Percentiles rank a stretch among this genome's conserved stretches.
Conservation (phyloP, 1,140 invertebrate species). For the Drosophila pruinosa region DNA sequence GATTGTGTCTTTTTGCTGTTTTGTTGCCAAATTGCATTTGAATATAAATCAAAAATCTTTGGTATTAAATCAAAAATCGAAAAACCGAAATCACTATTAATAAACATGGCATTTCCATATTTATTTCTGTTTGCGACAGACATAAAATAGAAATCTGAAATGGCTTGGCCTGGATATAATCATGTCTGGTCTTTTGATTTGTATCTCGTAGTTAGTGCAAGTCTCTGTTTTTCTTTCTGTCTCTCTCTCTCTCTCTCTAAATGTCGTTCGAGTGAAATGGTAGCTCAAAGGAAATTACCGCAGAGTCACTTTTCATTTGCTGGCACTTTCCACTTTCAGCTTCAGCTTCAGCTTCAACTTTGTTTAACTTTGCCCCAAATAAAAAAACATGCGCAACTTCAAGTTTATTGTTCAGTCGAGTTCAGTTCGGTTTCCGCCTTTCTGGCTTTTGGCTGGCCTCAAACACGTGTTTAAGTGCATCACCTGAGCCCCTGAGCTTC, state of each 20-base stretch:
- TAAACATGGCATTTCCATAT: constrained; percentile 10
- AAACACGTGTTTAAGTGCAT: constrained; percentile 43
- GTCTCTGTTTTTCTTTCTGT: too few relatives aligned
- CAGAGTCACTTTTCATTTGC: constrained; percentile 18
- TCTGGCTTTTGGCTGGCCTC: background rate
- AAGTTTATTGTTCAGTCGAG: constrained; percentile 5
- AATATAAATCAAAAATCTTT: constrained; percentile 49
- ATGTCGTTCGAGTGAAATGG: background rate
- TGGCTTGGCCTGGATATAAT: too few relatives aligned
- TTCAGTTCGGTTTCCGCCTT: constrained; percentile 3
- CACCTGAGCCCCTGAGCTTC: background rate
- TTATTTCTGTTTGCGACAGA: background rate
- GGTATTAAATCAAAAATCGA: background rate
- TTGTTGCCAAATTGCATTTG: constrained; percentile 48
- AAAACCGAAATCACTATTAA: constrained; percentile 40
- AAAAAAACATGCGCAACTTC: background rate
- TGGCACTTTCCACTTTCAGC: background rate
- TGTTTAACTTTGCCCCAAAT: background rate
- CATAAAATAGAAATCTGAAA: too few relatives aligned
- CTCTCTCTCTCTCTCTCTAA: too few relatives aligned
- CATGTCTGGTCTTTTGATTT: too few relatives aligned
- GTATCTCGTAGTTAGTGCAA: too few relatives aligned
- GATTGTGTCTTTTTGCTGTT: background rate
- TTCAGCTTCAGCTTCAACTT: background rate
- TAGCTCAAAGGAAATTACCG: constrained; percentile 1